These are phyloP conservation scores for Hypomesus transpacificus DNA, from an alignment of 2,113 vertebrate genomes.

Conservation along the genomic window DNA sequence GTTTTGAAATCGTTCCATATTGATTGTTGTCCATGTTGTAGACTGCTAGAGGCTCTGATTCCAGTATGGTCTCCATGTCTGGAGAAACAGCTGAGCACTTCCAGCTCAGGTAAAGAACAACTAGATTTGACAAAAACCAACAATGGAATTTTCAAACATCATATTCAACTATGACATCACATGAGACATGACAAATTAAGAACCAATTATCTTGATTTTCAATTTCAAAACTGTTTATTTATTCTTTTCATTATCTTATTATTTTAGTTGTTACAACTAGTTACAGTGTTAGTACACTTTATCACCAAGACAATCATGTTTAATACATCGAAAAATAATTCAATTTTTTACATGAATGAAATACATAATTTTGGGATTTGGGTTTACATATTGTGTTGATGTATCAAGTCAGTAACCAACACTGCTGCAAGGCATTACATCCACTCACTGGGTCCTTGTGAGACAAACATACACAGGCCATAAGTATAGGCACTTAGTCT, in stretches of 20 bases:
- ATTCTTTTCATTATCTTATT: no score
- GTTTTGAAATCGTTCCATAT: neutral
- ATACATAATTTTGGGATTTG: no score
- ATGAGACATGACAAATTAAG: neutral
- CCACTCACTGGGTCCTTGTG: neutral
- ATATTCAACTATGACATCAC: conserved; percentile 7
- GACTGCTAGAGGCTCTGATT: neutral
- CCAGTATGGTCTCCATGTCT: neutral
- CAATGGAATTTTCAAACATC: neutral
- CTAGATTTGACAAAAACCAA: no score
- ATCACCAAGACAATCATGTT: no score
- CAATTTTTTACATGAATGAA: no score
- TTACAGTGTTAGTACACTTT: no score
- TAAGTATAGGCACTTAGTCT: neutral
- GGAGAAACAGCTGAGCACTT: neutral
- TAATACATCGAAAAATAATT: no score
- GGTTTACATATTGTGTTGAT: no score
- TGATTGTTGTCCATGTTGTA: neutral
- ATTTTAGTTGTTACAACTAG: no score
- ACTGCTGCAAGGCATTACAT: neutral
- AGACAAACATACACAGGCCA: neutral
- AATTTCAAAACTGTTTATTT: no score
- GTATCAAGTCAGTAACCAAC: neutral
- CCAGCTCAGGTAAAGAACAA: no score
- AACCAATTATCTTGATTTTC: neutral